These are phyloP conservation scores for Aporrectodea caliginosa DNA, from an alignment of 1,140 invertebrate genomes.

Conservation along the genomic window DNA sequence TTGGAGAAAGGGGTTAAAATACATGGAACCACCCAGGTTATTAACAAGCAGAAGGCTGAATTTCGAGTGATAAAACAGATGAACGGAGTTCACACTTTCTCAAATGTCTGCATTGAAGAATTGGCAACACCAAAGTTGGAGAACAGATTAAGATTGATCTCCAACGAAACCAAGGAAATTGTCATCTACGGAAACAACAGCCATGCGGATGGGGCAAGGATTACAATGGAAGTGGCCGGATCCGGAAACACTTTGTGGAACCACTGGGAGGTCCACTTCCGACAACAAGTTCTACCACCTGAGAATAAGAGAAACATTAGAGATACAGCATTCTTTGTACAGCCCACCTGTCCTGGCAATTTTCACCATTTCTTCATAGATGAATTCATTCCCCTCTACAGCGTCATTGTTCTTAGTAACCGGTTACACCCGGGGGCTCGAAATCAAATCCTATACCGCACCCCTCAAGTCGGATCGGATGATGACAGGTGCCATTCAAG, in stretches of 20 bases:
- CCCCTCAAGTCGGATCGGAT: background rate
- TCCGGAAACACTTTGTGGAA: background rate
- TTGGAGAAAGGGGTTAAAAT: too few species aligned
- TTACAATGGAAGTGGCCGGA: background rate
- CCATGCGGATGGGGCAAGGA: too few species aligned
- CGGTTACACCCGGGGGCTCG: background rate
- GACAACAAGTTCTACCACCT: background rate
- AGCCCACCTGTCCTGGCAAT: conserved; percentile 13
- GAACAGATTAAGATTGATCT: background rate
- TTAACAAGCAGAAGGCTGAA: too few species aligned
- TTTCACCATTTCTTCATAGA: conserved; percentile 21
- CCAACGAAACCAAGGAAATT: conserved; percentile 10
- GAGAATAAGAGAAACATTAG: background rate
- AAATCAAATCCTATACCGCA: conserved; percentile 12
- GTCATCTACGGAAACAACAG: conserved; percentile 10
- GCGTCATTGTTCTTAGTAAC: background rate
- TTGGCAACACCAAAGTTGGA: background rate
- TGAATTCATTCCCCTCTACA: conserved; percentile 7
- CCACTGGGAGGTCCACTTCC: conserved; percentile 5
- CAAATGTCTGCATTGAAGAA: conserved; percentile 20
- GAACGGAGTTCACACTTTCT: conserved; percentile 12
- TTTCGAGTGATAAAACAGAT: too few species aligned
- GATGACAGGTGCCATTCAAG: background rate
- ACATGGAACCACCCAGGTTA: too few species aligned
- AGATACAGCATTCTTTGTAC: conserved; percentile 13